Conservation (phyloP, 2,113 vertebrate species). For the Notiomystis cincta region DNA sequence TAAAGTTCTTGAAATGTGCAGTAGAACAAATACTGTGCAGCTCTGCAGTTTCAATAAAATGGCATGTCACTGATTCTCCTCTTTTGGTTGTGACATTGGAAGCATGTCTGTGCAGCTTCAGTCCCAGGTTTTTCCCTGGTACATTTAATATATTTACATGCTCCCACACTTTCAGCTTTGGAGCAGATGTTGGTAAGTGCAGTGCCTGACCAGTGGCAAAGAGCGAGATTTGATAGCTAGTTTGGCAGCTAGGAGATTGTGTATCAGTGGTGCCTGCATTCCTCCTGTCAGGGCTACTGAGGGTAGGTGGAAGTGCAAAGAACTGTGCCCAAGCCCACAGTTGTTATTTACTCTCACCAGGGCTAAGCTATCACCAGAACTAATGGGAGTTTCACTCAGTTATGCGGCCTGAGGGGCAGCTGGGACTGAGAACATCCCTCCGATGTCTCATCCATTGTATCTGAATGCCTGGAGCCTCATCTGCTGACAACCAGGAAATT, state of each 20-base stretch:
- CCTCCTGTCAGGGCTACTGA: neutral
- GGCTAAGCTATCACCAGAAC: neutral
- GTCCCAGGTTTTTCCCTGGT: neutral
- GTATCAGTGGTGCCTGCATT: neutral
- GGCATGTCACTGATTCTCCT: neutral
- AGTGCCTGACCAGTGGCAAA: neutral
- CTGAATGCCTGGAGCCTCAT: neutral
- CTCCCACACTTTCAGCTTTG: neutral
- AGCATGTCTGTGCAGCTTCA: neutral
- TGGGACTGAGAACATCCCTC: neutral
- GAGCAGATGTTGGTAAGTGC: neutral
- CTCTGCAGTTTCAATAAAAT: neutral
- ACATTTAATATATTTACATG: neutral
- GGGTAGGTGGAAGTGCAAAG: neutral
- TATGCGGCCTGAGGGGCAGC: neutral
- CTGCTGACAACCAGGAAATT: neutral
- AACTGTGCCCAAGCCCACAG: neutral
- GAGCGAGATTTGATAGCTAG: neutral
- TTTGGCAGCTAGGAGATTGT: neutral
- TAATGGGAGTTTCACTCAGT: neutral
- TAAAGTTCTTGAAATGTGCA: neutral
- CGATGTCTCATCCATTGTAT: fast-evolving
- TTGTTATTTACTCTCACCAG: neutral
- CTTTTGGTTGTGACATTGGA: neutral
- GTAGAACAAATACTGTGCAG: neutral